A percentile compares a stretch with the other conserved stretches of the same genome.
Conservation (phyloP, 2,888 invertebrate species). For the Scaptomyza parva region DNA sequence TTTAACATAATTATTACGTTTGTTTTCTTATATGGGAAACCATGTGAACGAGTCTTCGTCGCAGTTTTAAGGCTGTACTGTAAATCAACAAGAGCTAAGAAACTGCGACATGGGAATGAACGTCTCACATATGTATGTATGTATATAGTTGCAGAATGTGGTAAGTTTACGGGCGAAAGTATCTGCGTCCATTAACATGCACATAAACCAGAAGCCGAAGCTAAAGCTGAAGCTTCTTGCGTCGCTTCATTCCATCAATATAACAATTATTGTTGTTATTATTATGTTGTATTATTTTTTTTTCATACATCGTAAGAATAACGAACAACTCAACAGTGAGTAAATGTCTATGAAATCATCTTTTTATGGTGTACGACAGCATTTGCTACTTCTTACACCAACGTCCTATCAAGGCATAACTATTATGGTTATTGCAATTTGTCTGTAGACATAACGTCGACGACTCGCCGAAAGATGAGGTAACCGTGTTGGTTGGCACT, state of each 20-base stretch:
- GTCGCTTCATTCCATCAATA: slow-evolving; percentile 57
- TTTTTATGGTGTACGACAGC: slow-evolving; percentile 70
- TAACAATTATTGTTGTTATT: slow-evolving; percentile 78
- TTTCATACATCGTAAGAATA: slow-evolving; percentile 53
- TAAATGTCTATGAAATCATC: slow-evolving; percentile 82
- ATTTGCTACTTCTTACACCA: slow-evolving; percentile 42
- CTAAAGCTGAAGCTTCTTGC: slow-evolving; percentile 35
- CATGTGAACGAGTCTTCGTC: slow-evolving; percentile 39
- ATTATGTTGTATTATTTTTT: slow-evolving; percentile 73
- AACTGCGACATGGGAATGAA: slow-evolving; percentile 46
- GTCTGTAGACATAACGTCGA: slow-evolving; percentile 78
- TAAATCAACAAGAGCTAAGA: slow-evolving; percentile 59
- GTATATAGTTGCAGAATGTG: slow-evolving; percentile 35
- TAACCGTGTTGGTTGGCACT: slow-evolving; percentile 40
- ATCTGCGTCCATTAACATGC: slow-evolving; percentile 53
- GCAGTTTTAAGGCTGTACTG: slow-evolving; percentile 28
- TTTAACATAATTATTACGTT: slow-evolving; percentile 81
- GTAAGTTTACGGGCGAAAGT: slow-evolving; percentile 31
- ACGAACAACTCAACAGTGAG: slow-evolving; percentile 40
- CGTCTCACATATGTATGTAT: slow-evolving; percentile 14
- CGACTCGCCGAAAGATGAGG: slow-evolving; percentile 30
- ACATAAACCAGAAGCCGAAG: slow-evolving; percentile 56
- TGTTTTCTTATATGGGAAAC: slow-evolving; percentile 52
- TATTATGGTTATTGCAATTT: slow-evolving; percentile 82
- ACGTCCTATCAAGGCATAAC: slow-evolving; percentile 48